Evolutionary conservation across 2,888 invertebrate genomes (phyloP), one percentile per base, ranked within the genome.

Genomic region (Agonopterix subpropinquella): DNA sequence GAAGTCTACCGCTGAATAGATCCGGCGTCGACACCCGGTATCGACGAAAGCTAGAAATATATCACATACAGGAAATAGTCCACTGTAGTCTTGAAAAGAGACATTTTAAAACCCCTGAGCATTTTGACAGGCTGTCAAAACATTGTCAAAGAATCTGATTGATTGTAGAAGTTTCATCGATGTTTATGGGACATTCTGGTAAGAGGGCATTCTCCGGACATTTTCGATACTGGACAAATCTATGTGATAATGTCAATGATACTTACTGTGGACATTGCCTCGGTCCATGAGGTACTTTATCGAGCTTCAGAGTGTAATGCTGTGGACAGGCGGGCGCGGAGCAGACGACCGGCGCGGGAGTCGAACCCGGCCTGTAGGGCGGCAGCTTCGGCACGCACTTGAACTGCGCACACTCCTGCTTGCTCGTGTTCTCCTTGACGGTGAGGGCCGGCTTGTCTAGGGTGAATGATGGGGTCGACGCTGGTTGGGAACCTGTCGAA

Each of bases 261-360:
- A 74, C 81, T 86, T 58, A 89, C 89, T 81, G 81, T 1, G 89
- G 87, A 51, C 91, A 91, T 43, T 81, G 78, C n/a, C 81, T 67
- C n/a, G 53, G 49, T 18, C 55, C 70, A 0, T 54, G 46, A 0
- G 69, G 60, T 10, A 62, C 69, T 0, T 59, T 60, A 37, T 92
- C 91, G 52, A 90, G 62, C 46, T 83, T 86, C 1, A 92, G 74
- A 7, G 86, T 77, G 67, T 93, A 93, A 1, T 89, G 89, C 0
- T 86, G 75, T 0, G 93, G 93, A 60, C 94, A 95, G 8, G 65
- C 58, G 2, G 88, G 82, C 7, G 86, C 70, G 0, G 89, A 83
- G 61, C 91, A 91, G 0, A 61, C 44, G 1, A 65, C 55, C 1
- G 84, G 74, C 2, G 67, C 60, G 0, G 66, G 61, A 0, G 72